Base-by-base conservation (phyloP, 53 echinoderm and acorn worm species). In the Holothuria leucospilota region DNA sequence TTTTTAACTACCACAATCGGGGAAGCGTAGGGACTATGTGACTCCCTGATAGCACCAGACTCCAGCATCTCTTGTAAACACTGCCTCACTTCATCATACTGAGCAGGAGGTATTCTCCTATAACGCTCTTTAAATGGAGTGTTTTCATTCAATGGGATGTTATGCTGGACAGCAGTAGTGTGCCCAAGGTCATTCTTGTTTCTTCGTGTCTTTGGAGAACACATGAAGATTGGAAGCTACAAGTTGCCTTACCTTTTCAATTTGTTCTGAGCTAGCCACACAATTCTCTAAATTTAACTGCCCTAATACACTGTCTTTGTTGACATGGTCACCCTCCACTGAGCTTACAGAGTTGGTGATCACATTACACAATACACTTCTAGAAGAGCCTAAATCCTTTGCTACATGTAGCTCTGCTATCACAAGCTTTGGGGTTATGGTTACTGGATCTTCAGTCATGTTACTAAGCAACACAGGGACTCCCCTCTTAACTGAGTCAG, bases 1-100 rank as follows among this genome's bases (percentile, higher is more conserved):
- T 87, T 91, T 23, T 84, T 39, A 23, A 91, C 91, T n/a, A 91
- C 34, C 8, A 91, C 91, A 4, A 91, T 71, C 8, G 87, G 87
- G 67, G 87, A 69, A 25, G 84, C 91, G 83, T 91, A 91, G 0
- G 91, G 91, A 13, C 87, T 81, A 51, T 82, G 72, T 26, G 87
- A 91, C 28, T 75, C 77, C 24, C 88, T 52, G 63, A 91, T 88
- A 0, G 77, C 84, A 4, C 84, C 84, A 11, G 65, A 30, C 8
- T 84, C 68, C 29, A 84, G 51, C 88, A 88, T 91, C 1, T 82
- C 56, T 4, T 68, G 30, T 14, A 91, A 21, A 39, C 79, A 80
- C 24, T 91, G 70, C 16, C 83, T 87, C 26, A 91, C 83, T 39
- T 91, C 91, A 6, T 39, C 77, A 16, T 87, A 91, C 87, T 86